Conservation (phyloP, 2,113 vertebrate species). For the Formicarius rufipectus region DNA sequence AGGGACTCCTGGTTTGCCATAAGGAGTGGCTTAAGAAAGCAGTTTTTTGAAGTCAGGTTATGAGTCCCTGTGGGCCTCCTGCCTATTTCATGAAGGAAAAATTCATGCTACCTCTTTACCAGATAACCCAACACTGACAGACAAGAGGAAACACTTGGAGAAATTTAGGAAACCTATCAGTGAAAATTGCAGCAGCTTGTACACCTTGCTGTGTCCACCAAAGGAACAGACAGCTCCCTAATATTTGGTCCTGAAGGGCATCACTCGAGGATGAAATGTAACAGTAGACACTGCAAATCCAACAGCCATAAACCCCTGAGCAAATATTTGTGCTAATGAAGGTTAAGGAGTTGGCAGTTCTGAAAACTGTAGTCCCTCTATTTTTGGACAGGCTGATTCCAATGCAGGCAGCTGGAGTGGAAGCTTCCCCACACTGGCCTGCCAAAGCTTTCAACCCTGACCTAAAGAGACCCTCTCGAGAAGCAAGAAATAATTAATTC, state of each 20-base stretch:
- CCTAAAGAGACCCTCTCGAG: constrained; percentile 67
- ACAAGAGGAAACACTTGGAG: constrained; percentile 6
- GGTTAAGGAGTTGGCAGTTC: constrained; percentile 60
- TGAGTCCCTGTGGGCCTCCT: not conserved
- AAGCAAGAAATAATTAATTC: constrained; percentile 68
- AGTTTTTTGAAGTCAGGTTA: constrained; percentile 54
- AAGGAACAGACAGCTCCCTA: not conserved
- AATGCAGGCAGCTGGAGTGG: constrained; percentile 35
- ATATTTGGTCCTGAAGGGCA: not conserved
- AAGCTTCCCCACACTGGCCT: not conserved
- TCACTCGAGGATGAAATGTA: not conserved
- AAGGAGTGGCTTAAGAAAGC: constrained; percentile 64
- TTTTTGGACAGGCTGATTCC: constrained; percentile 21
- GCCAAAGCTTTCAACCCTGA: constrained; percentile 38
- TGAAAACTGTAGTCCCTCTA: constrained; percentile 62
- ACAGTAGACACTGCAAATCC: constrained; percentile 19
- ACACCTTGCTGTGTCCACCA: not conserved
- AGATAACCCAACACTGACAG: not conserved
- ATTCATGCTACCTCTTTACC: constrained; percentile 25
- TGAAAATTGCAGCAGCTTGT: not conserved
- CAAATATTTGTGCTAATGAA: constrained; percentile 73
- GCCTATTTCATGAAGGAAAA: constrained; percentile 57
- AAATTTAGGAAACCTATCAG: not conserved
- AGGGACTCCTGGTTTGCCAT: constrained; percentile 18
- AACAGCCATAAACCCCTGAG: constrained; percentile 52